Percentiles rank a stretch among this genome's conserved stretches.
Evolutionary conservation across 2,888 invertebrate genomes (phyloP).

Genomic region (Agrotis puta): DNA sequence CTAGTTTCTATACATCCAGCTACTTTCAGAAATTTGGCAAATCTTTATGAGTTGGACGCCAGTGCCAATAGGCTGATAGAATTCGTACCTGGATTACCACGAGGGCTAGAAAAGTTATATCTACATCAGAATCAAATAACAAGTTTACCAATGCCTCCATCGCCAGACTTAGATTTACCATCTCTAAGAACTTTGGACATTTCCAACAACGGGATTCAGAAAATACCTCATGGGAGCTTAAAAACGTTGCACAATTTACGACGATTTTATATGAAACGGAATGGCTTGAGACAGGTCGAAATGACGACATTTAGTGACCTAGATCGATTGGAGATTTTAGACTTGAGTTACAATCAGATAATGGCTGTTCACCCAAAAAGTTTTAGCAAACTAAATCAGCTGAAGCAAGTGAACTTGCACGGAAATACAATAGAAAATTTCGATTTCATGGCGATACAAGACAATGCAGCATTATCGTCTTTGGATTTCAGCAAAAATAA

Average conservation of each 20-base stretch:
- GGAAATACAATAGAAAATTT: slow-evolving; percentile 94
- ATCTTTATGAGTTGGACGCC: slow-evolving; percentile 95
- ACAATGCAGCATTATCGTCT: slow-evolving; percentile 92
- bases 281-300: slow-evolving; percentile 93
- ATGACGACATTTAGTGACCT: slow-evolving; percentile 93
- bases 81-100: slow-evolving; percentile 94
- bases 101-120: slow-evolving; percentile 94
- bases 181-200: slow-evolving; percentile 94
- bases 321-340: slow-evolving; percentile 93
- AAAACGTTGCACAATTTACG: slow-evolving; percentile 93
- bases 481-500: slow-evolving; percentile 95
- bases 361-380: slow-evolving; percentile 92
- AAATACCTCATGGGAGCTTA: slow-evolving; percentile 92
- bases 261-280: slow-evolving; percentile 93
- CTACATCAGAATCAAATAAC: slow-evolving; percentile 94
- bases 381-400: slow-evolving; percentile 91
- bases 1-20: slow-evolving; percentile 93
- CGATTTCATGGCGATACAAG: slow-evolving; percentile 93
- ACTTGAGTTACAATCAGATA: slow-evolving; percentile 94
- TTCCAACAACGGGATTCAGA: slow-evolving; percentile 94
- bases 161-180: slow-evolving; percentile 93
- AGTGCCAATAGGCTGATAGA: slow-evolving; percentile 94
- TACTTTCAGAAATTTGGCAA: slow-evolving; percentile 94
- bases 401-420: slow-evolving; percentile 94
- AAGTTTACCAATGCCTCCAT: slow-evolving; percentile 92